Conservation (phyloP, 2,797 vertebrate genomes). For the Meda fulgida region DNA sequence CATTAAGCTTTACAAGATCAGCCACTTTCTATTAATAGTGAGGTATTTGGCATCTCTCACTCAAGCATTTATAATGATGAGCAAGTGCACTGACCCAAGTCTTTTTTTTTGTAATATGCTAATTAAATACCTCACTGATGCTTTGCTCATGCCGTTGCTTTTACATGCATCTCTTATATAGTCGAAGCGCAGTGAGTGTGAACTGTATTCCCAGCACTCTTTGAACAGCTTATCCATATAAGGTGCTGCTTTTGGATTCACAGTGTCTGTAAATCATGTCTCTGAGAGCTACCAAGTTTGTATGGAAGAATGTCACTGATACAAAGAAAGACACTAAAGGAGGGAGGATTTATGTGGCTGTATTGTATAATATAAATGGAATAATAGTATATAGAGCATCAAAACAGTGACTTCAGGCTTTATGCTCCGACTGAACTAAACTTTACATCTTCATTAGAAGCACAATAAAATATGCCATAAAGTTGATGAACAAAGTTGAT, state of each 20-base stretch:
- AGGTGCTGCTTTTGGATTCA: conserved; percentile 61
- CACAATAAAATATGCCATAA: conserved; percentile 11
- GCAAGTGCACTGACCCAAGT: conserved; percentile 47
- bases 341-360: neutral
- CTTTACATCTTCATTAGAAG: conserved; percentile 2
- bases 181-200: conserved; percentile 44
- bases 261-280: conserved; percentile 53
- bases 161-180: conserved; percentile 16
- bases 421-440: conserved; percentile 9
- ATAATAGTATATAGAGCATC: neutral
- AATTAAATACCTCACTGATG: conserved; percentile 43
- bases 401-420: conserved; percentile 5
- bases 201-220: conserved; percentile 50
- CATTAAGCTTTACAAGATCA: conserved; percentile 54
- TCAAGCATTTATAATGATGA: conserved; percentile 56
- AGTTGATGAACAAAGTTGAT: conserved; percentile 18
- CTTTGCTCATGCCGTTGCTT: conserved; percentile 41
- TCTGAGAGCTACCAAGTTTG: conserved; percentile 42
- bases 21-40: conserved; percentile 60
- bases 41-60: conserved; percentile 50
- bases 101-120: conserved; percentile 27
- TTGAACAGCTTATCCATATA: conserved; percentile 63
- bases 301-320: conserved; percentile 3
- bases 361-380: conserved; percentile 18
- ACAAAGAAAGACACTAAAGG: conserved; percentile 18